Evolutionary conservation across 2,797 vertebrate species (phyloP).

Genomic region (Odontamblyopus lacepedii): DNA sequence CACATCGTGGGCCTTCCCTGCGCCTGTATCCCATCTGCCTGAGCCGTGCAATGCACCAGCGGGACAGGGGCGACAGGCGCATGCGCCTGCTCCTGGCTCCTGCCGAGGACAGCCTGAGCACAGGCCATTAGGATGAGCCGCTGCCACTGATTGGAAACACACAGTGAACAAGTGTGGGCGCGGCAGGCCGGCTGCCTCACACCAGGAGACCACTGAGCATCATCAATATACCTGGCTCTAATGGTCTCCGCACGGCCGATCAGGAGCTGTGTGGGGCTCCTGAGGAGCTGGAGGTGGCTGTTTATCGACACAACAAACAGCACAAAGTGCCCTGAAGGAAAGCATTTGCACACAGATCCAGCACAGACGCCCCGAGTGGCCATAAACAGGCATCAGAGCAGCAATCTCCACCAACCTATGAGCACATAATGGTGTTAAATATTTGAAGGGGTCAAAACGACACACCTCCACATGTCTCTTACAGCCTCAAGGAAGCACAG

Average conservation of each 20-base stretch:
- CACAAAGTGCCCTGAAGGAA: constrained; percentile 42
- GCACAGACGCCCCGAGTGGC: constrained; percentile 36
- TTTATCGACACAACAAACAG: constrained; percentile 58
- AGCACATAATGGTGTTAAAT: constrained; percentile 41
- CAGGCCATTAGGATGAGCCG: constrained; percentile 58
- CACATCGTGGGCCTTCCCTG: constrained; percentile 80
- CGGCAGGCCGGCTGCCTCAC: constrained; percentile 50
- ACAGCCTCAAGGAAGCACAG: constrained; percentile 2
- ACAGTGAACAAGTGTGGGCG: constrained; percentile 65
- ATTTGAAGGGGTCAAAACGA: constrained; percentile 50
- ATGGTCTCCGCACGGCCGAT: constrained; percentile 56
- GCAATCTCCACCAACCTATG: constrained; percentile 34
- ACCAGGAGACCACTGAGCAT: constrained; percentile 42
- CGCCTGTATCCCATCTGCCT: constrained; percentile 94
- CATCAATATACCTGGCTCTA: constrained; percentile 69
- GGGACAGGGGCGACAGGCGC: constrained; percentile 84
- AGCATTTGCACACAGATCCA: constrained; percentile 36
- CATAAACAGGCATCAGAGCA: constrained; percentile 40
- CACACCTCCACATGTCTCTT: constrained; percentile 14
- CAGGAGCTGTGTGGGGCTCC: constrained; percentile 48
- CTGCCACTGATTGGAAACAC: constrained; percentile 63
- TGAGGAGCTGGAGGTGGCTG: constrained; percentile 50
- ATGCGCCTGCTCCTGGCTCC: constrained; percentile 65
- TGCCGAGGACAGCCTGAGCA: constrained; percentile 42
- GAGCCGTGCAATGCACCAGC: constrained; percentile 85